Percentiles rank a stretch among this genome's conserved stretches.
Conservation (phyloP, 2,113 vertebrate genomes). For the Brachypodius melanocephalos region DNA sequence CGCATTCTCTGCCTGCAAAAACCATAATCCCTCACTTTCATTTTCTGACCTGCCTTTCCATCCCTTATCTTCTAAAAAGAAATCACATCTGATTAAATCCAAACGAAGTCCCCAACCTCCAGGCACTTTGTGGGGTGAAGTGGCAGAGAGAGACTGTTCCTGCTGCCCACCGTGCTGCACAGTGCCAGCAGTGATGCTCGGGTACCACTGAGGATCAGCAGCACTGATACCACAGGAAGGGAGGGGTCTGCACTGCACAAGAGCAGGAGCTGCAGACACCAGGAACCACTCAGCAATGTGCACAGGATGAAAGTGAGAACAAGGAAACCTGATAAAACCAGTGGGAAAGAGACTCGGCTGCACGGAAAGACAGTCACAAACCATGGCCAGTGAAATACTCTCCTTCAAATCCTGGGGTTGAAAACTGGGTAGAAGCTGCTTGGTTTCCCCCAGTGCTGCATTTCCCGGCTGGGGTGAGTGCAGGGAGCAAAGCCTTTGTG, state of each 20-base stretch:
- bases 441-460: accelerated
- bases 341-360: neutral
- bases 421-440: neutral
- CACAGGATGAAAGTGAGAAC: neutral
- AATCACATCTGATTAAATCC: neutral
- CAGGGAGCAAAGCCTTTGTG: neutral
- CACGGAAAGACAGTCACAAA: neutral
- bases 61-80: neutral
- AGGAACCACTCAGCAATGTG: neutral
- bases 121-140: neutral
- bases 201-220: neutral
- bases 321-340: neutral
- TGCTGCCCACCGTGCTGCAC: accelerated
- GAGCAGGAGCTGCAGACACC: neutral
- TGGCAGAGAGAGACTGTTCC: neutral
- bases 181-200: accelerated
- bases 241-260: neutral
- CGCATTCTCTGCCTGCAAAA: neutral
- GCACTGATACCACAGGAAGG: neutral
- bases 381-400: accelerated
- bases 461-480: accelerated
- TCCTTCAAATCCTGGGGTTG: neutral
- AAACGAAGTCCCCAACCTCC: neutral
- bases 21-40: neutral
- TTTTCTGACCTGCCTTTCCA: neutral